Evolutionary conservation across 2,888 invertebrate genomes (phyloP).

Genomic region (Drosophila glabriapex): DNA sequence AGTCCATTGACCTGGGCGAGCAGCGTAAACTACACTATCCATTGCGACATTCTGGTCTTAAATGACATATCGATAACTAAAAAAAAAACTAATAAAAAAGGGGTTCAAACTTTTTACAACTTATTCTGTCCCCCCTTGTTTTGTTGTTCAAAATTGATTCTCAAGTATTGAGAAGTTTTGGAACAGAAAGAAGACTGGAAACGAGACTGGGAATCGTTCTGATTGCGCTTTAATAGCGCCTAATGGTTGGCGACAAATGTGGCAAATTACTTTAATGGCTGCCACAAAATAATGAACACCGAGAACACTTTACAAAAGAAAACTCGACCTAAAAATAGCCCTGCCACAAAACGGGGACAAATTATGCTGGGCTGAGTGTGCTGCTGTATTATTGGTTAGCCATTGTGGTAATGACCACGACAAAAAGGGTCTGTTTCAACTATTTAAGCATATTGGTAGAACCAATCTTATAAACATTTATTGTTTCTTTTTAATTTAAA

Average conservation of each 20-base stretch:
- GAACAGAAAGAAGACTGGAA: constrained; percentile 21
- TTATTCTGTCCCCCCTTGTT: constrained; percentile 28
- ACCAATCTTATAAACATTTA: neutral
- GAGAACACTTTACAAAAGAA: constrained; percentile 36
- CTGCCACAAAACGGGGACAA: constrained; percentile 13
- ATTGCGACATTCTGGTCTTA: constrained; percentile 13
- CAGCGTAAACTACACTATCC: constrained; percentile 32
- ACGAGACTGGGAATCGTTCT: constrained; percentile 39
- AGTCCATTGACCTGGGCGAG: constrained; percentile 58
- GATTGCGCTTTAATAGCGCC: constrained; percentile 77
- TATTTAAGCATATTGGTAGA: neutral
- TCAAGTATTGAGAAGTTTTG: constrained; percentile 41
- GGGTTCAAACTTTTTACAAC: constrained; percentile 61
- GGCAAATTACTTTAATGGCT: constrained; percentile 78
- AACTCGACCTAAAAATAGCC: constrained; percentile 3
- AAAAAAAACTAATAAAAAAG: constrained; percentile 63
- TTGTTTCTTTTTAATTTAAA: neutral
- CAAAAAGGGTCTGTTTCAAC: constrained; percentile 11
- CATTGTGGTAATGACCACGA: constrained; percentile 36
- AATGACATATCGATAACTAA: constrained; percentile 37
- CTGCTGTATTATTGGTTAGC: constrained; percentile 36
- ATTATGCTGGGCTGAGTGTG: constrained; percentile 29
- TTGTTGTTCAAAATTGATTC: constrained; percentile 63
- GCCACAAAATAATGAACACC: constrained; percentile 75
- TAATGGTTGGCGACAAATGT: constrained; percentile 78